Conservation (phyloP, 1,140 invertebrate species). For the Pachyrhynchus sulphureomaculatus region DNA sequence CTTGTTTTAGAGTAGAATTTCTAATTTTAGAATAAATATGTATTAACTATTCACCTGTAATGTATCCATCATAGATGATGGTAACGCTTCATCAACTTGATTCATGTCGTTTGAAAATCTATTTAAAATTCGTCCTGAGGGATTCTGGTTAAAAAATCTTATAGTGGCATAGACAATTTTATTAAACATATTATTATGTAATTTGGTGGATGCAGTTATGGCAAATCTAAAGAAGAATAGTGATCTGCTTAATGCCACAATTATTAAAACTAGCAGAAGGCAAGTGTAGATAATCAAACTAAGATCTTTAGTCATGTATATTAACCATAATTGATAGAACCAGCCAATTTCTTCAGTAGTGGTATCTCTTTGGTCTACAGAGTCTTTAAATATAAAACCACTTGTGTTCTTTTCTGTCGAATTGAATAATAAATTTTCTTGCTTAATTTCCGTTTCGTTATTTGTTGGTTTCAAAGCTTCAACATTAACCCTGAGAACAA, state of each 20-base stretch:
- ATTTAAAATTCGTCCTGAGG: constrained; percentile 72
- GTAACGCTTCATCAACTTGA: constrained; percentile 80
- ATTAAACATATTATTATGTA: constrained; percentile 83
- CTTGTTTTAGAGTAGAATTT: no score
- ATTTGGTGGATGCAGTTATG: constrained; percentile 59
- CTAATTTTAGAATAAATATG: no score
- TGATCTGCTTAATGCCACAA: constrained; percentile 63
- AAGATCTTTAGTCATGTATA: constrained; percentile 14
- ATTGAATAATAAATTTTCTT: no score
- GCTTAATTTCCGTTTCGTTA: neutral
- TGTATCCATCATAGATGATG: constrained; percentile 72
- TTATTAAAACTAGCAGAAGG: constrained; percentile 46
- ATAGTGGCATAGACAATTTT: constrained; percentile 79
- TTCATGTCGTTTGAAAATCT: constrained; percentile 75
- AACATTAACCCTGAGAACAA: constrained; percentile 22
- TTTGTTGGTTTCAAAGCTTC: constrained; percentile 7
- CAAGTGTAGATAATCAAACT: neutral
- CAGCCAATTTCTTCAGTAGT: no score
- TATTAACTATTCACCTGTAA: constrained; percentile 59
- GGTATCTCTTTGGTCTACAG: no score
- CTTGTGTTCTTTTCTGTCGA: no score
- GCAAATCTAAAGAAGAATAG: constrained; percentile 72
- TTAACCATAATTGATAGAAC: constrained; percentile 18
- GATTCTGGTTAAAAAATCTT: constrained; percentile 87
- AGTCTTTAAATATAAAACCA: no score